Evolutionary conservation across 2,113 vertebrate genomes (phyloP).

Genomic region (Microcebus ravelobensis): DNA sequence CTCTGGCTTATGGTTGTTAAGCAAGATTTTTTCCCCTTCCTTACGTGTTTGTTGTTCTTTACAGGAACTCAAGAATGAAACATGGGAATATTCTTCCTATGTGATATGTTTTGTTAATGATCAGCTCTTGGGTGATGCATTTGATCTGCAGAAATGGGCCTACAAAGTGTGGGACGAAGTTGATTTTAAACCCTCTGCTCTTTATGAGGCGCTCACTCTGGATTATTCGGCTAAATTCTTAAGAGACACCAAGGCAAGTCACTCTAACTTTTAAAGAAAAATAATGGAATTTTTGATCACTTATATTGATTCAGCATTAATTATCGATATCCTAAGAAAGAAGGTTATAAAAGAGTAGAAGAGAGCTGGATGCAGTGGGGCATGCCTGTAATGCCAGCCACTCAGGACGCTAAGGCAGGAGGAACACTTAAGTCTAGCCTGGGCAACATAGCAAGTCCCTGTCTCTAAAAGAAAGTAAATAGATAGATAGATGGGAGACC

Average conservation of each 20-base stretch:
- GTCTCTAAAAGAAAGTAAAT: no score
- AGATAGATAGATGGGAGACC: background rate
- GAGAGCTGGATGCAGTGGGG: no score
- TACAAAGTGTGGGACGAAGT: constrained; percentile 84
- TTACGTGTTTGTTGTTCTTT: constrained; percentile 17
- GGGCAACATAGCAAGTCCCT: no score
- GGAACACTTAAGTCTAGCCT: no score
- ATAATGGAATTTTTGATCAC: background rate
- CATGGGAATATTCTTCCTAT: constrained; percentile 87
- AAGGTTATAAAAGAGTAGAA: background rate
- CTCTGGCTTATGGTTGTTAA: background rate
- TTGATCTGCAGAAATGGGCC: constrained; percentile 88
- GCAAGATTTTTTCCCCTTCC: background rate
- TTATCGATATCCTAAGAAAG: background rate
- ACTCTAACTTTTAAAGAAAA: background rate
- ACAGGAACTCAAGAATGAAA: constrained; percentile 90
- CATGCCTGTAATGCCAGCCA: no score
- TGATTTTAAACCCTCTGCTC: constrained; percentile 80
- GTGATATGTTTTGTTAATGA: constrained; percentile 91
- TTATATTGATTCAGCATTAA: constrained; percentile 2
- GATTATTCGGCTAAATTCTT: constrained; percentile 88
- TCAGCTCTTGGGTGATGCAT: constrained; percentile 89
- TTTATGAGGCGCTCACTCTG: constrained; percentile 86
- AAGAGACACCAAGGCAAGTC: constrained; percentile 88
- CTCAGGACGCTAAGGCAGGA: no score